Conservation (phyloP, 2,113 vertebrate genomes). For the Nipponia nippon region DNA sequence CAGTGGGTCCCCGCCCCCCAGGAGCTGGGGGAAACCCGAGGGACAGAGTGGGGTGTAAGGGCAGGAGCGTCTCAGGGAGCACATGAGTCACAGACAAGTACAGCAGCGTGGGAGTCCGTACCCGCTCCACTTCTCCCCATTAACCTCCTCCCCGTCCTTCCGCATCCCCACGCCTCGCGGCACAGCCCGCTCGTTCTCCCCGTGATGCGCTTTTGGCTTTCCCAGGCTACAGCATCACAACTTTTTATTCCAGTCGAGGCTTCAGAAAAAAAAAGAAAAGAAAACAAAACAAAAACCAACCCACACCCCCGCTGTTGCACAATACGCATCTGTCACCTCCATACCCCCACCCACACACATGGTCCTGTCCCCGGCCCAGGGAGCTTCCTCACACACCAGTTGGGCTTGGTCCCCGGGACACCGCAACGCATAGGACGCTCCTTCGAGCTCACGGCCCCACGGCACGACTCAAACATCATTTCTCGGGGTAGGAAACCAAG, state of each 20-base stretch:
- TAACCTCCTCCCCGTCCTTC: background rate
- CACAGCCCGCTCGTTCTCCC: fast-evolving
- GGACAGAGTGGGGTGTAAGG: background rate
- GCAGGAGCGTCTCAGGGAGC: background rate
- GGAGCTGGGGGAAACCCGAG: background rate
- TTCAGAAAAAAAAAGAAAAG: background rate
- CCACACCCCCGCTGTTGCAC: background rate
- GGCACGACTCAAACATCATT: background rate
- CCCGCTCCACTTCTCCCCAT: fast-evolving
- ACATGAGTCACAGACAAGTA: background rate
- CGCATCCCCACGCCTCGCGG: fast-evolving
- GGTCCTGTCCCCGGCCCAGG: background rate
- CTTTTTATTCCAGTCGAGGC: slow-evolving; percentile 38
- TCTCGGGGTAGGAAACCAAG: background rate
- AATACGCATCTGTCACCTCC: background rate
- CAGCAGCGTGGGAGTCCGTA: fast-evolving
- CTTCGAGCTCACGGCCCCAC: fast-evolving
- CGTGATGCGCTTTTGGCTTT: background rate
- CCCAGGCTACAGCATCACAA: background rate
- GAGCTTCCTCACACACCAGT: background rate
- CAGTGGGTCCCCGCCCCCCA: fast-evolving
- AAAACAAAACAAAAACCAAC: background rate
- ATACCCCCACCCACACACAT: fast-evolving
- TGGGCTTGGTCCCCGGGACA: background rate
- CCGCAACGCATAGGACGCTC: background rate